Conservation (phyloP, 2,888 invertebrate species). For the Diplazon laetatorius region DNA sequence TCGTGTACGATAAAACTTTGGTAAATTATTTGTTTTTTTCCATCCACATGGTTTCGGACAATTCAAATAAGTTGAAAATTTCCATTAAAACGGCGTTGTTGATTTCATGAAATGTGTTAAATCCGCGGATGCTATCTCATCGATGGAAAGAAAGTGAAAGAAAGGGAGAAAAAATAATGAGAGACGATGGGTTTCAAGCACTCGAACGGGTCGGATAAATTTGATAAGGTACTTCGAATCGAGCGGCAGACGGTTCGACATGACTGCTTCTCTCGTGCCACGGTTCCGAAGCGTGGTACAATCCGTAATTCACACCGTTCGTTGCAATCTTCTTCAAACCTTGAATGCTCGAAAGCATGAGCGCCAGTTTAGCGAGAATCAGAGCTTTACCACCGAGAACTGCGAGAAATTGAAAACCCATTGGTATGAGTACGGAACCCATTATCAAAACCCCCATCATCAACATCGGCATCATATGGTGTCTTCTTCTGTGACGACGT, state of each 20-base stretch:
- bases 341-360: constrained; percentile 91
- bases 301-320: constrained; percentile 89
- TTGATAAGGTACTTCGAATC: constrained; percentile 67
- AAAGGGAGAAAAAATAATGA: too few species aligned
- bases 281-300: constrained; percentile 85
- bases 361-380: constrained; percentile 91
- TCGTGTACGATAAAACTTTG: too few species aligned
- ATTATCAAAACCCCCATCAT: constrained; percentile 91
- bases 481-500: constrained; percentile 85
- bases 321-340: constrained; percentile 90
- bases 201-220: constrained; percentile 59
- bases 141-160: too few species aligned
- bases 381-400: constrained; percentile 92
- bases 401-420: constrained; percentile 93
- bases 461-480: constrained; percentile 90
- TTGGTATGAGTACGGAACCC: constrained; percentile 90
- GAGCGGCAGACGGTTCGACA: constrained; percentile 72
- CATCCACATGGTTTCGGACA: too few species aligned
- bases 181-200: constrained; percentile 41
- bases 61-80: too few species aligned
- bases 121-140: too few species aligned
- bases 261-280: constrained; percentile 81
- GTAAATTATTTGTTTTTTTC: too few species aligned
- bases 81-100: too few species aligned
- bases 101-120: too few species aligned